Conservation (phyloP, 2,797 vertebrate species). For the Champsocephalus esox region DNA sequence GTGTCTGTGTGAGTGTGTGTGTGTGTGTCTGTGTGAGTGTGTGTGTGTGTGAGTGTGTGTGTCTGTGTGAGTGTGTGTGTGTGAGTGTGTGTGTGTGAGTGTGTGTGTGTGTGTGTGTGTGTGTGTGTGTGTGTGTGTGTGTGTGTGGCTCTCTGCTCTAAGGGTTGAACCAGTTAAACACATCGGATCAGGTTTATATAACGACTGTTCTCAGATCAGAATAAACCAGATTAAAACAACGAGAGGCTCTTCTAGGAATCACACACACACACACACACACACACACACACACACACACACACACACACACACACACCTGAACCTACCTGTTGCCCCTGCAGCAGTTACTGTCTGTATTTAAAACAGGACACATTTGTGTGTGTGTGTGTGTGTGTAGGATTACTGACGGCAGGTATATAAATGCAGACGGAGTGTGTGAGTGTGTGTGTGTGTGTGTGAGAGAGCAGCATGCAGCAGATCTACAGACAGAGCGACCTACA, state of each 20-base stretch:
- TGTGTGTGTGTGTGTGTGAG: not conserved
- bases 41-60: not conserved
- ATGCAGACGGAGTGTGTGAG: not conserved
- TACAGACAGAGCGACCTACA: slow-evolving; percentile 90
- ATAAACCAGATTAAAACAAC: slow-evolving; percentile 36
- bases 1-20: not conserved
- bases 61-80: slow-evolving; percentile 18
- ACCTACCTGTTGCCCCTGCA: too few species aligned
- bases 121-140: too few species aligned
- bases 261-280: not conserved
- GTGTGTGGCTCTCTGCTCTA: not conserved
- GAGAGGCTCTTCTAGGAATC: slow-evolving; percentile 31
- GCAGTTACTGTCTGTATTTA: too few species aligned
- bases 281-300: not conserved
- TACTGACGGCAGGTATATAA: slow-evolving; percentile 47
- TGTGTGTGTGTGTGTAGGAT: slow-evolving; percentile 28
- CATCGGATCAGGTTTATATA: slow-evolving; percentile 36
- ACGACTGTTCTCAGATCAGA: slow-evolving; percentile 39
- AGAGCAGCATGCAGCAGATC: slow-evolving; percentile 87
- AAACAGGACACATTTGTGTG: too few species aligned
- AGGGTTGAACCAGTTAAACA: slow-evolving; percentile 25
- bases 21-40: not conserved
- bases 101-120: too few species aligned
- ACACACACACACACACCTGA: not conserved
- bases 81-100: too few species aligned